These are phyloP conservation scores for Frankliniella intonsa DNA, from an alignment of 2,888 invertebrate species.

Conservation along the genomic window DNA sequence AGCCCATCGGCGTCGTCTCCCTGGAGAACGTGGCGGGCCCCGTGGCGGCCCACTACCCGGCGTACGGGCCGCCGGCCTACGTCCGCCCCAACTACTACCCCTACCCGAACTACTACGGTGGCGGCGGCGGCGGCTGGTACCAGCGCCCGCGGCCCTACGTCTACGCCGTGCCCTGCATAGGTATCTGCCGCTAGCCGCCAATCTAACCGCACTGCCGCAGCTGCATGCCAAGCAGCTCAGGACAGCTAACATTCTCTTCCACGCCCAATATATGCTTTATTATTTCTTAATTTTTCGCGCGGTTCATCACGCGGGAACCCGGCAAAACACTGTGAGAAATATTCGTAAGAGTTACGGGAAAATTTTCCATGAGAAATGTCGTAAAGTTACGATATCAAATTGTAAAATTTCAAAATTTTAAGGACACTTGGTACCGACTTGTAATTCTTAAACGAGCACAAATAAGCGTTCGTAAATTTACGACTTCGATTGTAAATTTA, in stretches of 20 bases:
- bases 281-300: no score
- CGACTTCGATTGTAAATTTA: no score
- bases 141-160: not conserved
- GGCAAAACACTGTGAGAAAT: not conserved
- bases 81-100: not conserved
- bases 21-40: constrained; percentile 6
- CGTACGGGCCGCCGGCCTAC: constrained; percentile 3
- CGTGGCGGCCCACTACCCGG: not conserved
- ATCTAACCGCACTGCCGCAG: not conserved
- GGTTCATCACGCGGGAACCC: no score
- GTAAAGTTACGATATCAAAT: no score
- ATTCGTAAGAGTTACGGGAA: no score
- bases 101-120: not conserved
- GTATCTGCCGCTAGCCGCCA: not conserved
- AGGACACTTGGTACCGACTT: no score
- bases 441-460: no score
- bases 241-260: constrained; percentile 8
- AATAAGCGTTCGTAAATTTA: no score
- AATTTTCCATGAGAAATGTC: no score
- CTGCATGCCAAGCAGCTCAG: no score
- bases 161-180: not conserved
- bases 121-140: not conserved
- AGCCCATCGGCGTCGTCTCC: not conserved
- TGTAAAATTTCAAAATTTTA: no score
- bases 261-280: not conserved